These are phyloP conservation scores for Tiliqua scincoides DNA, from an alignment of 2,113 vertebrate genomes.

Conservation along the genomic window DNA sequence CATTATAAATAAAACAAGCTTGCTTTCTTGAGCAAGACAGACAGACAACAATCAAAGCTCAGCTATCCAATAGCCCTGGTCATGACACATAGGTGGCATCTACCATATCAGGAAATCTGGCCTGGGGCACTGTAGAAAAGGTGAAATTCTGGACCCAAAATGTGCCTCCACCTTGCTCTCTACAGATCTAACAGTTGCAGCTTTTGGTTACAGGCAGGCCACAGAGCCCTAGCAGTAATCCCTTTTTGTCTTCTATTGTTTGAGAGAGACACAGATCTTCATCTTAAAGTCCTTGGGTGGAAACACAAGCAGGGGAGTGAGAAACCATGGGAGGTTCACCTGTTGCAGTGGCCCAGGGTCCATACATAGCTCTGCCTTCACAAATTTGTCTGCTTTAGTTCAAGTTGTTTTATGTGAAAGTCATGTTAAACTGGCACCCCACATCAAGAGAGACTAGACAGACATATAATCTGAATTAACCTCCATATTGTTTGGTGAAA, in stretches of 20 bases:
- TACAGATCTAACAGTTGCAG: not conserved
- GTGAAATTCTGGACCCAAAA: not conserved
- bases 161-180: not conserved
- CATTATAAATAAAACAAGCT: conserved; percentile 7
- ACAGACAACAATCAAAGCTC: not conserved
- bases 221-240: not conserved
- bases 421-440: not conserved
- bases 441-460: not conserved
- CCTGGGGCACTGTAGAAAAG: not conserved
- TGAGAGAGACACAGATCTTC: not conserved
- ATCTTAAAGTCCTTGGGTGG: not conserved
- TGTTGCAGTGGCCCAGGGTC: not conserved
- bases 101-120: not conserved
- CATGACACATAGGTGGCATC: not conserved
- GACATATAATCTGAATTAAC: not conserved
- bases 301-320: not conserved
- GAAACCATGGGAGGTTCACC: not conserved
- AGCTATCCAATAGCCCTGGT: not conserved
- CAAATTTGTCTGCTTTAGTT: not conserved
- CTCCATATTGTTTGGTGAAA: not conserved
- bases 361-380: not conserved
- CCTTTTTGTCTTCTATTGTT: not conserved
- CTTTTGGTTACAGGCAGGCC: not conserved
- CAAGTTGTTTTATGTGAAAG: not conserved
- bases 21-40: not conserved